Evolutionary conservation across 2,888 invertebrate species (phyloP), one percentile per base, ranked within the genome.

Genomic region (Xestia ashworthii): DNA sequence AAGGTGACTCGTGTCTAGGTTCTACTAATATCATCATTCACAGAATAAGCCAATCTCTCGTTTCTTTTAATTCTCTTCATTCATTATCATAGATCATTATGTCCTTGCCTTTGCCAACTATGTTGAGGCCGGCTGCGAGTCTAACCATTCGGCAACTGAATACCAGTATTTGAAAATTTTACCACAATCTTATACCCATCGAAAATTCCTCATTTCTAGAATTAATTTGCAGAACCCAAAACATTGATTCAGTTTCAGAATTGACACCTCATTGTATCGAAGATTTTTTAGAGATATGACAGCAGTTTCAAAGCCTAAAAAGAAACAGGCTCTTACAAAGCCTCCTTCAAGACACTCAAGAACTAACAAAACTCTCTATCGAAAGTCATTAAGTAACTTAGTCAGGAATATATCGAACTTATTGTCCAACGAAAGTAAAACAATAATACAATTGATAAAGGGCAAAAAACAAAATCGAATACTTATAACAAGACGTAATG

Each of bases 241-340:
- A 38, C 32, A 67, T 16, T 48, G 11, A 6, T 48, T 14, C n/a
- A n/a, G 3, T 80, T 77, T 60, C 80, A 70, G 77, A 60, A 32
- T 44, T 19, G 19, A 79, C 0, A 16, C 11, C 5, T n/a, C n/a
- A 22, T 11, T 16, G 8, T 8, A 19, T 50, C 5, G 19, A 8
- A 79, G 4, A 14, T n/a, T 14, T 50, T n/a, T 32, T 32, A 53
- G 3, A 64, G 9, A 3, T 14, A 32, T 41, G 14, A 25, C 0
- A 48, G 9, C 5, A 41, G 12, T 48, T 55, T 19, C 53, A n/a
- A 16, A 48, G 0, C n/a, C 48, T 8, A 41, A 32, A 41, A 55
- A 48, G n/a, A 55, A 9, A 16, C 65, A 1, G 41, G n/a, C 53
- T 41, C 25, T 0, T 1, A 46, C 38, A 32, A 72, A 25, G 32